A percentile compares a stretch with the other conserved stretches of the same genome.
Evolutionary conservation across 2,797 vertebrate genomes (phyloP).

Genomic region (Meda fulgida): DNA sequence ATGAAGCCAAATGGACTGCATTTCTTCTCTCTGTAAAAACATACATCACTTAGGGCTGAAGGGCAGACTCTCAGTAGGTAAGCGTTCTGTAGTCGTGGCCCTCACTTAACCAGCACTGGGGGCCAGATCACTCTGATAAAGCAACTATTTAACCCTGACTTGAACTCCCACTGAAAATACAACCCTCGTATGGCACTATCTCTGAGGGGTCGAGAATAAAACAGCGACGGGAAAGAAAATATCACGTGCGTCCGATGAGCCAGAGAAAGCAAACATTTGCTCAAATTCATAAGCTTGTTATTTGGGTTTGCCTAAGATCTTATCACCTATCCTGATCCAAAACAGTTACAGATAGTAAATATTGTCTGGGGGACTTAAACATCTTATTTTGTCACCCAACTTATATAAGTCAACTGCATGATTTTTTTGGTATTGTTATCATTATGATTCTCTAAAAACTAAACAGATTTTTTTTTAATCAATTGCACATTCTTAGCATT

Average conservation of each 20-base stretch:
- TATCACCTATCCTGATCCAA: slow-evolving; percentile 75
- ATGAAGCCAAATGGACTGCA: slow-evolving; percentile 68
- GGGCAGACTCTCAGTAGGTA: slow-evolving; percentile 58
- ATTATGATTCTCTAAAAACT: not conserved
- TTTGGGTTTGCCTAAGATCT: slow-evolving; percentile 77
- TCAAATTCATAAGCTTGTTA: slow-evolving; percentile 69
- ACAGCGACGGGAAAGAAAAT: slow-evolving; percentile 69
- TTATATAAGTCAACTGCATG: not conserved
- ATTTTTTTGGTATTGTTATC: not conserved
- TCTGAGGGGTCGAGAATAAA: slow-evolving; percentile 66
- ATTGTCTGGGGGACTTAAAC: slow-evolving; percentile 32
- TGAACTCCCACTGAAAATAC: slow-evolving; percentile 76
- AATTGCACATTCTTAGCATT: not conserved
- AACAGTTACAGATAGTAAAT: slow-evolving; percentile 64
- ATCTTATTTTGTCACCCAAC: slow-evolving; percentile 13
- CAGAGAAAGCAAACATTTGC: slow-evolving; percentile 72
- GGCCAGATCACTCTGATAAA: slow-evolving; percentile 78
- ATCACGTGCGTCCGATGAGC: slow-evolving; percentile 73
- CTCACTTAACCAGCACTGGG: slow-evolving; percentile 68
- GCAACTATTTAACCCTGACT: slow-evolving; percentile 75
- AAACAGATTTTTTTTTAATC: not conserved
- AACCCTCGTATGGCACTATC: slow-evolving; percentile 69
- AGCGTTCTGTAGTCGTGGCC: slow-evolving; percentile 66
- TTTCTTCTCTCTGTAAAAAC: slow-evolving; percentile 63
- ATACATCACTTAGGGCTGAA: slow-evolving; percentile 61